These are phyloP conservation scores for Hydrolagus affinis DNA, from an alignment of 2,113 vertebrate species.

Conservation along the genomic window DNA sequence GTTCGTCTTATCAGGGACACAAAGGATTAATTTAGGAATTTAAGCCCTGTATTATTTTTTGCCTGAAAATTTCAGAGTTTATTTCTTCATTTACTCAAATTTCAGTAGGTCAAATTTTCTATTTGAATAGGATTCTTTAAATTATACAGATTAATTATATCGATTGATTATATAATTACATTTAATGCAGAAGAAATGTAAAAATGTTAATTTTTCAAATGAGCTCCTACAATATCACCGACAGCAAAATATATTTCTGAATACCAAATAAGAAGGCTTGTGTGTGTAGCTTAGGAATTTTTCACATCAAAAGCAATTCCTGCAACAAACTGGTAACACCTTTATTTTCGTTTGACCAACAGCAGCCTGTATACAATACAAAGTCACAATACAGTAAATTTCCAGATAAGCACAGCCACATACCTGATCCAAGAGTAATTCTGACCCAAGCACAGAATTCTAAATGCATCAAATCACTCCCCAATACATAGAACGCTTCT, in stretches of 20 bases:
- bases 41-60: too few species aligned
- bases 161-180: too few species aligned
- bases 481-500: slow-evolving; percentile 25
- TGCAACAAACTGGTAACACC: slow-evolving; percentile 27
- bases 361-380: slow-evolving; percentile 32
- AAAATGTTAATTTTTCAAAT: not conserved
- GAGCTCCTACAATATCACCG: not conserved
- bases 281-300: slow-evolving; percentile 24
- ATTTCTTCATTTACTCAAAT: too few species aligned
- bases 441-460: slow-evolving; percentile 31
- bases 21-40: too few species aligned
- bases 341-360: slow-evolving; percentile 29
- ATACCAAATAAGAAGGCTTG: not conserved
- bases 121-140: too few species aligned
- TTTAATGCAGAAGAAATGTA: too few species aligned
- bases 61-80: too few species aligned
- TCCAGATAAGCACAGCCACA: slow-evolving; percentile 30
- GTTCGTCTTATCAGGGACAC: too few species aligned
- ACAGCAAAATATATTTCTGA: not conserved
- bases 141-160: too few species aligned
- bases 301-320: slow-evolving; percentile 22
- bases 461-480: slow-evolving; percentile 29
- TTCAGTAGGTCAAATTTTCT: too few species aligned
- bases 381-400: slow-evolving; percentile 28
- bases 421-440: slow-evolving; percentile 31